These are phyloP conservation scores for Eulemur coronatus DNA, from an alignment of 2,797 vertebrate species.

Conservation along the genomic window DNA sequence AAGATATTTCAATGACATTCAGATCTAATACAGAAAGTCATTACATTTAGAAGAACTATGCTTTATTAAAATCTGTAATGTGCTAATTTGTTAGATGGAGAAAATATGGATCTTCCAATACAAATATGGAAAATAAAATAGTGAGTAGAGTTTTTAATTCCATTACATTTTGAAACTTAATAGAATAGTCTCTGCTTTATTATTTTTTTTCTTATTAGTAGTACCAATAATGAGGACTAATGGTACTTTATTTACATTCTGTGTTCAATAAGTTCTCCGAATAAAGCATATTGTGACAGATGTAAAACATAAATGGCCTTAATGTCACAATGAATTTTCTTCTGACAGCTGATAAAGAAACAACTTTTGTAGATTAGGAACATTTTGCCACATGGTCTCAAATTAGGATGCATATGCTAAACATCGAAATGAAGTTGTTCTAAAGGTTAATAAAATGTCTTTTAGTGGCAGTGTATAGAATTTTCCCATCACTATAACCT, in stretches of 20 bases:
- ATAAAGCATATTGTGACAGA: constrained; percentile 44
- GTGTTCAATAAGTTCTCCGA: neutral
- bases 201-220: neutral
- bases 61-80: neutral
- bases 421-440: constrained; percentile 3
- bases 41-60: neutral
- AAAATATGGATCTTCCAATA: neutral
- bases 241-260: neutral
- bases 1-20: neutral
- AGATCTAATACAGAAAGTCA: neutral
- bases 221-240: neutral
- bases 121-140: neutral
- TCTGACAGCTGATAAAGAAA: constrained; percentile 51
- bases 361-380: neutral
- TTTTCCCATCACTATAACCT: neutral
- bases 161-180: neutral
- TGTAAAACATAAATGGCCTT: constrained; percentile 21
- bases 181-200: neutral
- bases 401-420: constrained; percentile 39
- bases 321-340: constrained; percentile 50
- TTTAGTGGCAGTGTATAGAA: constrained; percentile 39
- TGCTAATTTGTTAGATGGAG: neutral
- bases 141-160: neutral
- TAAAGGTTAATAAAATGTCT: constrained; percentile 59
- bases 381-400: neutral